Base-by-base conservation (phyloP, 2,888 invertebrate species). In the Cabera pusaria region DNA sequence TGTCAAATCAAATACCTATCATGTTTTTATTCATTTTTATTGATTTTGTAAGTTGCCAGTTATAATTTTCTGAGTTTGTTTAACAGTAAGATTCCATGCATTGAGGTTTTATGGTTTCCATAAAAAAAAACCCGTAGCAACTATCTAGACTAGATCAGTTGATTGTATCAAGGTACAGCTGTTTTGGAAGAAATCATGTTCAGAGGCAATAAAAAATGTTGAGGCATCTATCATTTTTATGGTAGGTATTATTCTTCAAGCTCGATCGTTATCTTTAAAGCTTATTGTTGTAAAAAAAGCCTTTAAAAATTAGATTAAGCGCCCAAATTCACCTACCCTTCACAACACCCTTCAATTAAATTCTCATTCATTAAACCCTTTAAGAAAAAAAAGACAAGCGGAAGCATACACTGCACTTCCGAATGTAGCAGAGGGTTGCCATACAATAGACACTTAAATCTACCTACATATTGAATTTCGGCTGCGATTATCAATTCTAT, bases 271-370 rank as follows among this genome's bases (percentile, higher is more conserved):
- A 41, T 35, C 35, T 31, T 43, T 28, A 43, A 35, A 24, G 29
- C 17, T 49, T 37, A 44, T 53, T 55, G 47, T 55, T 49, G 47
- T 39, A 51, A n/a, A n/a, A 54, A 66, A 64, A 56, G 59, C 59
- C 55, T 59, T 64, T 62, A 66, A 66, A 72, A 48, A 49, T 48
- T 44, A 44, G 40, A 50, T 50, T 39, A 44, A 59, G 63, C 56
- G 58, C 72, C 69, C 70, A 64, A 66, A 62, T 63, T n/a, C 64
- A 64, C 35, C 12, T 27, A 72, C 75, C 78, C 77, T 74, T 68
- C 57, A 58, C 57, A 69, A 59, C 60, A 68, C 78, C 81, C 84
- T 79, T 70, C 76, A 82, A 83, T 84, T 84, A 84, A 83, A 80
- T 77, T 75, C 72, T 71, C 75, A 84, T 86, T 83, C 75, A 82